Evolutionary conservation across 2,113 vertebrate genomes (phyloP).

Genomic region (Hucho hucho): DNA sequence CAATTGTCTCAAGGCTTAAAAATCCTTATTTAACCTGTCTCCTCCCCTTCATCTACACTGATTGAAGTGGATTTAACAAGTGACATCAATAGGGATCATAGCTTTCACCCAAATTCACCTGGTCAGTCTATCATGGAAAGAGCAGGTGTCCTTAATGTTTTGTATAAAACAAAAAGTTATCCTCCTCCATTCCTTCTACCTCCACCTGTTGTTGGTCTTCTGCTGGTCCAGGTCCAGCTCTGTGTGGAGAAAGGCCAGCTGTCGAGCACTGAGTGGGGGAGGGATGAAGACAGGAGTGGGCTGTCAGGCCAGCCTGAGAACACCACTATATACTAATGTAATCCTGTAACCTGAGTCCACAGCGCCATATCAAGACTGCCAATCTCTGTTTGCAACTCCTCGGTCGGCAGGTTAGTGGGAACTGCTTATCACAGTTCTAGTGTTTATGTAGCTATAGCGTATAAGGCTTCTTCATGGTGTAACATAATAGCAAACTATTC

Average conservation of each 20-base stretch:
- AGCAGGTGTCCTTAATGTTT: too few relatives aligned
- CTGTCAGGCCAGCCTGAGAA: conserved; percentile 1
- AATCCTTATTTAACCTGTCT: too few relatives aligned
- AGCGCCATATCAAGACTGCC: background rate
- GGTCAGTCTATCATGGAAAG: too few relatives aligned
- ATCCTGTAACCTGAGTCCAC: conserved; percentile 4
- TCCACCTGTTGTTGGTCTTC: conserved; percentile 38
- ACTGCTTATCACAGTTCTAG: background rate
- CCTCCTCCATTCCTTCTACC: background rate
- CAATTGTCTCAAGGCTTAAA: too few relatives aligned
- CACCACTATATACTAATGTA: background rate
- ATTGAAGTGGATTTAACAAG: too few relatives aligned
- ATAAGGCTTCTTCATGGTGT: background rate
- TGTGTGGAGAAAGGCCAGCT: conserved; percentile 85
- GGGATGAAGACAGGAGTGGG: conserved; percentile 9
- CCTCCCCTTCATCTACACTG: too few relatives aligned
- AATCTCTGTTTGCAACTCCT: conserved; percentile 5
- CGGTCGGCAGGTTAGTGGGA: background rate
- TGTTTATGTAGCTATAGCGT: background rate
- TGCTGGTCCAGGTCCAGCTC: conserved; percentile 74
- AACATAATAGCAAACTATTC: too few relatives aligned
- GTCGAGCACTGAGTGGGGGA: conserved; percentile 77
- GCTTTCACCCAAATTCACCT: too few relatives aligned
- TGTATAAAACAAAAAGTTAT: too few relatives aligned
- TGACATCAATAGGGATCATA: too few relatives aligned